Conservation (phyloP, 2,888 invertebrate species). For the Alsophila aescularia region DNA sequence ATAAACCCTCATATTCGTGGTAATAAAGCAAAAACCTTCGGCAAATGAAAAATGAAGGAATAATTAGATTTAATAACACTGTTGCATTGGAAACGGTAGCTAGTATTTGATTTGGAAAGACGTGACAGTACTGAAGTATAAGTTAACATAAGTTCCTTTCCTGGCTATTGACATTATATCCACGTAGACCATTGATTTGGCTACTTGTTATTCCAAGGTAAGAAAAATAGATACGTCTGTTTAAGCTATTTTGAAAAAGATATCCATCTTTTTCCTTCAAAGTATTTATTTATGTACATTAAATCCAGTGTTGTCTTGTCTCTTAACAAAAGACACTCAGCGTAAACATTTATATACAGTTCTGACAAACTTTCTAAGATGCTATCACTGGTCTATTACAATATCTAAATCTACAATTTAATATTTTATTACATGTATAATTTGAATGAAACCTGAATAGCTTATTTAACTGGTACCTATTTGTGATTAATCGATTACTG, state of each 20-base stretch:
- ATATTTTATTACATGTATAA: background rate
- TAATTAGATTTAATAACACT: slow-evolving; percentile 4
- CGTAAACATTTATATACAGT: background rate
- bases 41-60: slow-evolving; percentile 1
- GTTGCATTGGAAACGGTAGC: background rate
- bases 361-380: slow-evolving; percentile 10
- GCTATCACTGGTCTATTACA: background rate
- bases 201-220: background rate
- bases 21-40: background rate
- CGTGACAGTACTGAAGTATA: background rate
- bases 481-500: slow-evolving; percentile 26
- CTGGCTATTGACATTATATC: background rate
- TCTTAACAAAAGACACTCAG: too few relatives aligned
- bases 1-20: background rate
- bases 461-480: slow-evolving; percentile 6
- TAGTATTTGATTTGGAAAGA: background rate
- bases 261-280: too few relatives aligned
- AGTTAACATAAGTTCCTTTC: too few relatives aligned
- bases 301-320: too few relatives aligned
- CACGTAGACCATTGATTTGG: background rate
- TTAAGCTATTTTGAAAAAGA: too few relatives aligned
- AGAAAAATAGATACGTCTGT: too few relatives aligned
- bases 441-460: slow-evolving; percentile 20
- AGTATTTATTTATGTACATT: too few relatives aligned
- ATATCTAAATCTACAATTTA: background rate